A percentile compares a stretch with the other conserved stretches of the same genome.
Conservation (phyloP, 2,113 vertebrate genomes). For the Picathartes gymnocephalus region DNA sequence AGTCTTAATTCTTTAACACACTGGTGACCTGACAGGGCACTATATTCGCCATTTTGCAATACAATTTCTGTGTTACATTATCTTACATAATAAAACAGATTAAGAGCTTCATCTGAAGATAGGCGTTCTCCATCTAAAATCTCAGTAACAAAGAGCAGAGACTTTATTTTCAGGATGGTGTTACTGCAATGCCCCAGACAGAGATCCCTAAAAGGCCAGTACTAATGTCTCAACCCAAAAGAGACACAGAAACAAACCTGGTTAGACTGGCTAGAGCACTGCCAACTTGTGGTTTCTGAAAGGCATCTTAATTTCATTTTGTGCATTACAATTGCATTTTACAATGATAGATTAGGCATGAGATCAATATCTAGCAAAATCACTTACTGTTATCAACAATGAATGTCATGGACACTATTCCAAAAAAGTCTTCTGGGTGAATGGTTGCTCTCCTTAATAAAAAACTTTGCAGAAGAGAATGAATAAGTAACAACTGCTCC, state of each 20-base stretch:
- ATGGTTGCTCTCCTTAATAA: neutral
- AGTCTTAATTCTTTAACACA: neutral
- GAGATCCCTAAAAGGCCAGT: neutral
- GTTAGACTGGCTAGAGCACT: neutral
- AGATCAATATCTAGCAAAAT: neutral
- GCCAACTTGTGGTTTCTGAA: neutral
- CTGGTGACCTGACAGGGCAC: neutral
- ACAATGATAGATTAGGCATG: neutral
- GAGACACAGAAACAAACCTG: neutral
- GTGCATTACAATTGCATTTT: neutral
- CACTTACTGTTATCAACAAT: neutral
- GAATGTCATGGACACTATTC: neutral
- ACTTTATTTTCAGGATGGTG: neutral
- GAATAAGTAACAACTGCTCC: neutral
- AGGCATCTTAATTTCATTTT: neutral
- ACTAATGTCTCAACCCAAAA: neutral
- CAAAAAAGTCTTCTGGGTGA: neutral
- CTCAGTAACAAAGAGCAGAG: neutral
- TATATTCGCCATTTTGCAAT: neutral
- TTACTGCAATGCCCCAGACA: neutral
- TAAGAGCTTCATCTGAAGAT: neutral
- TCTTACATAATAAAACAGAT: neutral
- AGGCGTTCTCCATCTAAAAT: neutral
- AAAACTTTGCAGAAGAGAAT: neutral
- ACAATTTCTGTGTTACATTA: neutral